phyloP scores from a whole-genome alignment of 2,797 vertebrate species.

The Cetoscarus ocellatus region DNA sequence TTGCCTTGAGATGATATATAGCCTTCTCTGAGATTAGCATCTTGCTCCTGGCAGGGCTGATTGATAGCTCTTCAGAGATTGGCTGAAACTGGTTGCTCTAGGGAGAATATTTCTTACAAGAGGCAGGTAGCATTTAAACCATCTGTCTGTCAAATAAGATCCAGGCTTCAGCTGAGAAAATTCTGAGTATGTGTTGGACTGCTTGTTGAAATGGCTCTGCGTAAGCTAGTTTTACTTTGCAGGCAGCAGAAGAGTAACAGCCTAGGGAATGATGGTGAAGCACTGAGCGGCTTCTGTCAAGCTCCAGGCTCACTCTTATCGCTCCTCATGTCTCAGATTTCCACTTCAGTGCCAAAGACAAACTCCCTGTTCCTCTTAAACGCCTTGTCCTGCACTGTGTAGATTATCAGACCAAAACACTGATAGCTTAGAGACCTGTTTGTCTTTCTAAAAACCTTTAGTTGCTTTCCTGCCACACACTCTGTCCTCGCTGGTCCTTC shows the following conservation, averaged over 20 bases:
- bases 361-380: slow-evolving; percentile 52
- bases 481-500: slow-evolving; percentile 6
- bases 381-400: slow-evolving; percentile 38
- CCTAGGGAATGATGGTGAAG: slow-evolving; percentile 41
- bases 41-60: slow-evolving; percentile 48
- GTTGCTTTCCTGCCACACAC: slow-evolving; percentile 7
- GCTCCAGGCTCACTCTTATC: slow-evolving; percentile 54
- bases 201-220: slow-evolving; percentile 11
- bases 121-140: slow-evolving; percentile 22
- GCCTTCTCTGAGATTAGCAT: slow-evolving; percentile 42
- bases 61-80: slow-evolving; percentile 44
- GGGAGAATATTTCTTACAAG: slow-evolving; percentile 30
- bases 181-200: not conserved
- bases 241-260: slow-evolving; percentile 25
- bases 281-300: slow-evolving; percentile 38
- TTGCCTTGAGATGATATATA: slow-evolving; percentile 54
- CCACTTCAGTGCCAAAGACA: slow-evolving; percentile 45
- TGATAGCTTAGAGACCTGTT: slow-evolving; percentile 32
- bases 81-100: slow-evolving; percentile 19
- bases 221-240: slow-evolving; percentile 7
- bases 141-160: slow-evolving; percentile 31
- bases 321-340: slow-evolving; percentile 49
- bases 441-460: slow-evolving; percentile 27
- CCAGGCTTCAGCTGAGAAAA: slow-evolving; percentile 16
- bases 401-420: slow-evolving; percentile 48